Base-by-base conservation (phyloP, 2,113 vertebrate species). In the Scomber colias region DNA sequence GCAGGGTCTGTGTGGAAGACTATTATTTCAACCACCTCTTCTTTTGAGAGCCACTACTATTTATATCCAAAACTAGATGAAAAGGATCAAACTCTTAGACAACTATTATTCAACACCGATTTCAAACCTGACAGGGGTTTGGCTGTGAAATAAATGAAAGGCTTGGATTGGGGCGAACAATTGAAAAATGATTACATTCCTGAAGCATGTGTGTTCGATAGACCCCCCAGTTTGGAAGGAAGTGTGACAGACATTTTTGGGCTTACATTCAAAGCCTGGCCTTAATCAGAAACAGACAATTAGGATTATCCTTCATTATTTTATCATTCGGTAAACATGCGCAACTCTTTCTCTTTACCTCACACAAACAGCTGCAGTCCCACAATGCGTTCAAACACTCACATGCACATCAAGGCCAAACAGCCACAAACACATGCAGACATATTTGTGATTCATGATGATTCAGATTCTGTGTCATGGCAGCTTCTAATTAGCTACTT, bases 171-270 rank as follows among this genome's bases (percentile, higher is more conserved):
- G 57, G 57, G 55, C 6, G 45, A 60, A 72, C 71, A 75, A 63
- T 89, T 90, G 85, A 75, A 85, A 88, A 85, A 81, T 86, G 49
- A 84, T 85, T 88, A 81, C 91, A 91, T 93, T 91, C 92, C 88
- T 84, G 71, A 62, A 79, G 82, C 92, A 93, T 90, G 49, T 92
- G 92, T 91, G 87, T 83, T 87, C 49, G 53, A 88, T 74, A 89
- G 90, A 93, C 92, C 93, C 92, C 90, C 93, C 92, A 91, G 75
- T 89, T 60, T 55, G 83, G 69, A 71, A 84, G 89, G 91, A 93
- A 92, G 84, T 84, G 83, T 86, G 92, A 93, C 89, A 92, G 84
- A 90, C 82, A n/a, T 82, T 84, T 87, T 85, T 9, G 86, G 90
- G 90, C 84, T 77, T 6, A 27, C 13, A 50, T 88, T 92, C 89